Evolutionary conservation across 2,113 vertebrate species (phyloP).

Genomic region (Brachirus orientalis): DNA sequence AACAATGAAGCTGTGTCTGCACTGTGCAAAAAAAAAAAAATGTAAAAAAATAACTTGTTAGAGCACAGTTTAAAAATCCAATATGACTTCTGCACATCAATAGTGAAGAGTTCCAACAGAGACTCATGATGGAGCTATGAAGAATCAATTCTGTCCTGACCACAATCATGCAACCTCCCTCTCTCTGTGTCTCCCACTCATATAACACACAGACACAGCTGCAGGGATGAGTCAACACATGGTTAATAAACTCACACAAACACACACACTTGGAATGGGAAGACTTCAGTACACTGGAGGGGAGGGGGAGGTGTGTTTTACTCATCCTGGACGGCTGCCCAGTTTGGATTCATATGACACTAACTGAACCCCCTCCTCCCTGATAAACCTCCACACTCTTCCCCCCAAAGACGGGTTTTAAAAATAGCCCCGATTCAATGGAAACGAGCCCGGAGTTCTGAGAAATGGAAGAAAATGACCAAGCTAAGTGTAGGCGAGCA

Average conservation of each 20-base stretch:
- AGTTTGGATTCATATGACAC: conserved; percentile 74
- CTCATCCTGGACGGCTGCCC: conserved; percentile 70
- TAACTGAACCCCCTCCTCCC: conserved; percentile 41
- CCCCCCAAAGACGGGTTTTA: conserved; percentile 57
- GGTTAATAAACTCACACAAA: conserved; percentile 54
- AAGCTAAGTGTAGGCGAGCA: conserved; percentile 52
- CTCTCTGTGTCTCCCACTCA: conserved; percentile 15
- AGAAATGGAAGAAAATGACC: conserved; percentile 67
- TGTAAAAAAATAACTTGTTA: background rate
- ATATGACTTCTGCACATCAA: background rate
- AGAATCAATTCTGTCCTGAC: conserved; percentile 17
- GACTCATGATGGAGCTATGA: conserved; percentile 7
- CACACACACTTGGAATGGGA: conserved; percentile 37
- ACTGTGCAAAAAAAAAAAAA: background rate
- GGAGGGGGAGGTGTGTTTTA: conserved; percentile 55
- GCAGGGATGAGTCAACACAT: conserved; percentile 69
- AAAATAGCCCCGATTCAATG: conserved; percentile 77
- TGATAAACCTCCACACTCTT: conserved; percentile 27
- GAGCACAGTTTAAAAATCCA: background rate
- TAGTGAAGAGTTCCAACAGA: background rate
- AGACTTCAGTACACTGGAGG: conserved; percentile 26
- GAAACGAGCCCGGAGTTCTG: conserved; percentile 71
- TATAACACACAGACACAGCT: conserved; percentile 42
- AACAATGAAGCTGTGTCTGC: background rate
- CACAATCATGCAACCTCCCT: conserved; percentile 1